These are phyloP conservation scores for Cariama cristata DNA, from an alignment of 2,113 vertebrate genomes.

Conservation along the genomic window DNA sequence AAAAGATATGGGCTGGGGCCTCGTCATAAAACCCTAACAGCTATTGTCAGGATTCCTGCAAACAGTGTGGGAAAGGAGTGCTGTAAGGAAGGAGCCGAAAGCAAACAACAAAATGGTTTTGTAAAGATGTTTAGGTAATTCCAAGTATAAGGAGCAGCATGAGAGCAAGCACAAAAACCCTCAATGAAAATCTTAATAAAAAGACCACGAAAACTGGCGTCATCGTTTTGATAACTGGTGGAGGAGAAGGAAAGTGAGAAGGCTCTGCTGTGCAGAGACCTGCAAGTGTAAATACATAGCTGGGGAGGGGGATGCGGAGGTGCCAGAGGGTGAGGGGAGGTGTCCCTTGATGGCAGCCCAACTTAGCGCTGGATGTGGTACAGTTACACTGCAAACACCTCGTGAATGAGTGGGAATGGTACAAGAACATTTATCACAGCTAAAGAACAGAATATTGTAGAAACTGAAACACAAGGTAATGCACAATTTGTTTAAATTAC, in stretches of 20 bases:
- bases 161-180: background rate
- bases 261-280: background rate
- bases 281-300: background rate
- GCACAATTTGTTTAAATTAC: background rate
- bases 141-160: background rate
- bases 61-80: background rate
- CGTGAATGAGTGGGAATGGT: rapidly evolving
- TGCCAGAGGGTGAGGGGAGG: background rate
- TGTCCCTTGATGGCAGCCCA: background rate
- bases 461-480: background rate
- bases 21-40: background rate
- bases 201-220: background rate
- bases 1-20: background rate
- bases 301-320: background rate
- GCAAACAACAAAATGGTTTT: background rate
- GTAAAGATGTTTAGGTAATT: background rate
- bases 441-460: rapidly evolving
- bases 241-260: background rate
- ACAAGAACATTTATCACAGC: background rate
- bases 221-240: background rate
- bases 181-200: background rate
- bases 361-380: rapidly evolving
- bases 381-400: background rate
- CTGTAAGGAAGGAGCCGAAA: background rate
- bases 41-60: background rate